Conservation (phyloP, 2,888 invertebrate species). For the Gonocerus acuteangulatus region DNA sequence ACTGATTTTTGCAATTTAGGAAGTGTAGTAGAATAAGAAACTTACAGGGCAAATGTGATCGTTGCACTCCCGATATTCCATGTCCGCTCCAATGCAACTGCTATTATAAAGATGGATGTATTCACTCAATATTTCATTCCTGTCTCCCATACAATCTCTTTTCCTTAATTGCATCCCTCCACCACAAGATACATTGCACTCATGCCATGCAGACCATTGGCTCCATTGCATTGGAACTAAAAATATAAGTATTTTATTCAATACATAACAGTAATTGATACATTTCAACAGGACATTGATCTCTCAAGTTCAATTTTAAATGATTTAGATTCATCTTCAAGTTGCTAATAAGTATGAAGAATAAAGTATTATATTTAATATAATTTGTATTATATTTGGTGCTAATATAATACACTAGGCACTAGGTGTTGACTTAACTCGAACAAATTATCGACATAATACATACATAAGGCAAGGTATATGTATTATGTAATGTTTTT, state of each 20-base stretch:
- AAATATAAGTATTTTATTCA: slow-evolving; percentile 29
- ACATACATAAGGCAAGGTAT: too few relatives aligned
- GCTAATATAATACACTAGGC: too few relatives aligned
- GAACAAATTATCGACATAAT: too few relatives aligned
- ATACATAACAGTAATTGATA: too few relatives aligned
- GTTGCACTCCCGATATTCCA: slow-evolving; percentile 15
- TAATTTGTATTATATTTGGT: too few relatives aligned
- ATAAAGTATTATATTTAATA: neutral
- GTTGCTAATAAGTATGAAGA: neutral
- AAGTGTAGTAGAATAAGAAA: too few relatives aligned
- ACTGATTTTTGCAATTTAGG: too few relatives aligned
- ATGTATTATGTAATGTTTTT: too few relatives aligned
- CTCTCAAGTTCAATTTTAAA: neutral
- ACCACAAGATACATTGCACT: slow-evolving; percentile 49
- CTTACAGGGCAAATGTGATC: slow-evolving; percentile 20
- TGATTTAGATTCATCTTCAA: neutral
- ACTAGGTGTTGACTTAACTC: too few relatives aligned
- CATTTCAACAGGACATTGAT: too few relatives aligned
- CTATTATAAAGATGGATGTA: slow-evolving; percentile 25
- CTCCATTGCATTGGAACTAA: slow-evolving; percentile 51
- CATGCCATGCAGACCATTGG: slow-evolving; percentile 46
- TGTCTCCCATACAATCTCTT: slow-evolving; percentile 42
- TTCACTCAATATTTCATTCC: slow-evolving; percentile 5
- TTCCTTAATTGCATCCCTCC: slow-evolving; percentile 44
- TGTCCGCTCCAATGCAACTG: slow-evolving; percentile 26